Evolutionary conservation across 2,888 invertebrate species (phyloP), one percentile per base, ranked within the genome.

Genomic region (Busseola fusca): DNA sequence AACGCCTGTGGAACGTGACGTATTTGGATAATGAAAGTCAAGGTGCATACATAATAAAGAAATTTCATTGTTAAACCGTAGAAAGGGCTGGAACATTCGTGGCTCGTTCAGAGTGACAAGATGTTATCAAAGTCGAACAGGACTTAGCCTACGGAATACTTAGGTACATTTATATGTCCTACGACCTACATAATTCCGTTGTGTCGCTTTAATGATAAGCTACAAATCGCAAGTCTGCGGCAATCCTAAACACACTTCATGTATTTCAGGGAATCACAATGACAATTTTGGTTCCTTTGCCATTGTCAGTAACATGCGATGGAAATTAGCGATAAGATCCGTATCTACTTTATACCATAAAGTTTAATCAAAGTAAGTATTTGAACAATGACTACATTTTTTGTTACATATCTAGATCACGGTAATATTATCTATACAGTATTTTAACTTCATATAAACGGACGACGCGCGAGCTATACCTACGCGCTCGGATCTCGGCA

Each of bases 11-110:
- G 77, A 64, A 87, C 89, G 88, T 89, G 90, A 88, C 85, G 81
- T 85, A 84, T 88, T 89, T 88, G 81, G 85, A 81, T 88, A 88
- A 88, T 86, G 86, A 86, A 85, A 80, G 81, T 74, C 78, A 82
- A 86, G 86, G 83, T 82, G 83, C 48, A n/a, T 71, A 82, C 78
- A 75, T 78, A 77, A 78, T 75, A 77, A 79, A 60, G 64, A 84
- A 78, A 72, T 76, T 82, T 72, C 64, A 72, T 75, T 80, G 54
- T 76, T 56, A 72, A 73, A 54, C 75, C 56, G 16, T 76, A 77
- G 66, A 78, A 69, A 77, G 70, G 48, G 30, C 65, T 76, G 76
- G 72, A 78, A 75, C 66, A 82, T 80, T 78, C 79, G 59, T 64
- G 64, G 64, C 81, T 82, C 77, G 76, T 79, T 69, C 52, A 37